These are phyloP conservation scores for Drosophila kokeensis DNA, from an alignment of 2,888 invertebrate genomes.

Conservation along the genomic window DNA sequence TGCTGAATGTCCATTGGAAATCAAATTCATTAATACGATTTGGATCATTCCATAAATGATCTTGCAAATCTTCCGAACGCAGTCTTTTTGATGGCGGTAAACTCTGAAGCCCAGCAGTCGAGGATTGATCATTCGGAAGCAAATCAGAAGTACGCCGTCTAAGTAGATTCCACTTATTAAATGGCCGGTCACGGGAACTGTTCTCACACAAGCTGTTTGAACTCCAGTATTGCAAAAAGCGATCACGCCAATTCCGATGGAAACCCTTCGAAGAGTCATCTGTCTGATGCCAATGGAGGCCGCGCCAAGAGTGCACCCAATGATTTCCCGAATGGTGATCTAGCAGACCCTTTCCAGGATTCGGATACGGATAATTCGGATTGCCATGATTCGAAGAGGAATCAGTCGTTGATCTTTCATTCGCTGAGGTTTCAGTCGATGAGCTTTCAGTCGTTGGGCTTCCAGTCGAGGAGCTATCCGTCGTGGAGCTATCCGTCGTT, in stretches of 20 bases:
- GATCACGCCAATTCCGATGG: not conserved
- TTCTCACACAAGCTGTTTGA: not conserved
- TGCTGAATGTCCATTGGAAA: conserved; percentile 1
- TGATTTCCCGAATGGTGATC: rapidly evolving
- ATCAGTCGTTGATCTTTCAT: not conserved
- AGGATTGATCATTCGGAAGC: not conserved
- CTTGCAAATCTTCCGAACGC: not conserved
- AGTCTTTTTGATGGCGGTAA: not conserved
- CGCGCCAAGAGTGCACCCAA: not conserved
- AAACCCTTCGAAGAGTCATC: too few species aligned
- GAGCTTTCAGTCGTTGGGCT: too few species aligned
- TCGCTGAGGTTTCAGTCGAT: too few species aligned
- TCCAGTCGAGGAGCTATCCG: too few species aligned
- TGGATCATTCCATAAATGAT: not conserved
- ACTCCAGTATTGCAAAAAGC: not conserved
- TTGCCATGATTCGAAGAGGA: rapidly evolving
- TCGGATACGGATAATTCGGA: not conserved
- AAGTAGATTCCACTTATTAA: not conserved
- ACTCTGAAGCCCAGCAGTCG: not conserved
- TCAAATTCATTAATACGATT: not conserved
- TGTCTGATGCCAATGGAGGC: not conserved
- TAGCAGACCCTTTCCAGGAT: too few species aligned
- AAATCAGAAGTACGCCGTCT: not conserved
- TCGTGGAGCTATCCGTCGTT: not conserved
- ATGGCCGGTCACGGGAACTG: not conserved